Base-by-base conservation (phyloP, 2,797 vertebrate genomes). In the Fratercula arctica region DNA sequence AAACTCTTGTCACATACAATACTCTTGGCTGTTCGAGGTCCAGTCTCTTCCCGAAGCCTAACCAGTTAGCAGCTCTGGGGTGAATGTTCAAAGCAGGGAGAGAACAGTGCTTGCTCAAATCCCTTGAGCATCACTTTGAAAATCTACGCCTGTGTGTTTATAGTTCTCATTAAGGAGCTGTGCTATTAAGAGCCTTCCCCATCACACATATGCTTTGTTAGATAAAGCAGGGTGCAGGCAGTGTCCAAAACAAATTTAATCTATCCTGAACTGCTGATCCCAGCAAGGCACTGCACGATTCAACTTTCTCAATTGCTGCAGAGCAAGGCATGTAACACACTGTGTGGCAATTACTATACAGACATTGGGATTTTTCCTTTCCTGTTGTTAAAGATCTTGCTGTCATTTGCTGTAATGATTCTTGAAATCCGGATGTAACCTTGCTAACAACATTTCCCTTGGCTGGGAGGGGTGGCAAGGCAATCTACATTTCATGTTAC, bases 251-350 rank as follows among this genome's bases (percentile, higher is more conserved):
- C 68, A 94, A 91, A 96, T 94, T 68, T 91, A 91, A 96, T 95
- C 89, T 93, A 83, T 94, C 82, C 90, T 96, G 90, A 94, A 92
- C 90, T 92, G 88, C 90, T 97, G 95, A 94, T 90, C 90, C 86
- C 96, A 97, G 94, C 95, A 91, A 96, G 89, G 59, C 94, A 90
- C 1, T 24, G 77, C 68, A 90, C 9, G 3, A 83, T 35, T 80
- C 91, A 77, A 70, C 87, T 89, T 92, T 93, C 77, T 74, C 80
- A 93, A 67, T 54, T 76, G 74, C 80, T 68, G 76, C 74, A 91
- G 84, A 84, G 79, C 61, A 59, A 90, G 54, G 68, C 56, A 56
- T 15, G 64, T n/a, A 78, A 85, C 45, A 74, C 77, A 63, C 72
- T 50, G n/a, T 1, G 7, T 28, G 57, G 85, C 72, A 90, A 89